Percentiles rank a stretch among this genome's conserved stretches.
phyloP scores from a whole-genome alignment of 2,113 vertebrate species.

The Macheiramphus alcinus region DNA sequence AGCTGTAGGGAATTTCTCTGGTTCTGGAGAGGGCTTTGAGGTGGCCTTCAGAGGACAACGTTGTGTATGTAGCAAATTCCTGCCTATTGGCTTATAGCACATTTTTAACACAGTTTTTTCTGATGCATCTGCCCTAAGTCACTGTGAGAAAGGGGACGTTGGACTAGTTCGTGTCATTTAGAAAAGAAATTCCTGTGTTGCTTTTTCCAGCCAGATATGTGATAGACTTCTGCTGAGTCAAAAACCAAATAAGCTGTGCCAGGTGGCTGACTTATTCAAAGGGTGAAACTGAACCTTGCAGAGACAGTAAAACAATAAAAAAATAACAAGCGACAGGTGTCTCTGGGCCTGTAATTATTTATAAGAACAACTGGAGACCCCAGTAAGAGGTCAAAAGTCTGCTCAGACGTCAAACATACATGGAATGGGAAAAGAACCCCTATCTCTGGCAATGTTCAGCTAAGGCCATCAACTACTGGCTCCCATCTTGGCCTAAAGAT shows the following conservation, averaged over 20 bases:
- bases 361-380: neutral
- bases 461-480: neutral
- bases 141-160: neutral
- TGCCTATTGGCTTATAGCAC: neutral
- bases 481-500: neutral
- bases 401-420: accelerated
- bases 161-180: neutral
- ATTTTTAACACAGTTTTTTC: neutral
- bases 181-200: neutral
- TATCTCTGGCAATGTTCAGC: neutral
- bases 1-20: neutral
- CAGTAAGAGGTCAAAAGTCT: neutral
- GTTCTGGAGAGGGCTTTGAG: neutral
- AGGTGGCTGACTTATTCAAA: neutral
- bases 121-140: neutral
- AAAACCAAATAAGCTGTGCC: neutral
- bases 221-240: neutral
- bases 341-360: neutral
- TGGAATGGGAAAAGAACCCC: neutral
- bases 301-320: neutral
- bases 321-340: neutral
- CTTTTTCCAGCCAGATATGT: neutral
- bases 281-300: neutral
- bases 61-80: neutral
- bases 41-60: neutral